Conservation (phyloP, 2,113 vertebrate genomes). For the Syngnathoides biaculeatus region DNA sequence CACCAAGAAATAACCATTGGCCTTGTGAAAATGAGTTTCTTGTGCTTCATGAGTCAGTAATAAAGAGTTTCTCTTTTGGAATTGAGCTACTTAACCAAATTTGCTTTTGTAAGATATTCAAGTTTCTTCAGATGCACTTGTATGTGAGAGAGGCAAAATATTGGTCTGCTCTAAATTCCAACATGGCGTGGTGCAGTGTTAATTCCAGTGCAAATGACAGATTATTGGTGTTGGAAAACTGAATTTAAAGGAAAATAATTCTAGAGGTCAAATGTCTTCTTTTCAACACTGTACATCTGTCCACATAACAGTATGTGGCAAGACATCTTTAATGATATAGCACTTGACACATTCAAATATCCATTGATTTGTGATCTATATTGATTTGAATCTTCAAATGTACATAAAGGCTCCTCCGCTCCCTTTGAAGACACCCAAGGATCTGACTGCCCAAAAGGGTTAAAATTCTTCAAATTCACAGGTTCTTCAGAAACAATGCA, state of each 20-base stretch:
- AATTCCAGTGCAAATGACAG: no score
- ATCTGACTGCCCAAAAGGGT: slow-evolving; percentile 56
- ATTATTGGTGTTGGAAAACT: no score
- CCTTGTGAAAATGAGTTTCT: not conserved
- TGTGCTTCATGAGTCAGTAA: not conserved
- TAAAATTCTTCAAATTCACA: slow-evolving; percentile 42
- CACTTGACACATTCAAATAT: slow-evolving; percentile 8
- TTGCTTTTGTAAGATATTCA: not conserved
- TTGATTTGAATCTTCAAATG: slow-evolving; percentile 24
- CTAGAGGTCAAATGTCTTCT: not conserved
- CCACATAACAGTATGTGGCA: slow-evolving; percentile 9
- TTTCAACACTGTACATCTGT: slow-evolving; percentile 13
- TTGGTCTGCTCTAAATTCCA: not conserved
- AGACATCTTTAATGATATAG: slow-evolving; percentile 29
- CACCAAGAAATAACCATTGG: not conserved
- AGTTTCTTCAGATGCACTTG: not conserved
- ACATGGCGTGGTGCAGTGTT: not conserved
- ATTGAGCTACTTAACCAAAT: not conserved
- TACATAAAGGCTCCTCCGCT: slow-evolving; percentile 27
- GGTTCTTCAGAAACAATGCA: slow-evolving; percentile 5
- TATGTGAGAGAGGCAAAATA: not conserved
- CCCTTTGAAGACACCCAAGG: slow-evolving; percentile 45
- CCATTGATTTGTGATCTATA: slow-evolving; percentile 3
- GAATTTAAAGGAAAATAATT: not conserved
- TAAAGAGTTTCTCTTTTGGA: not conserved